Base-by-base conservation (phyloP, 2,113 vertebrate genomes). In the Tyrannus savana region DNA sequence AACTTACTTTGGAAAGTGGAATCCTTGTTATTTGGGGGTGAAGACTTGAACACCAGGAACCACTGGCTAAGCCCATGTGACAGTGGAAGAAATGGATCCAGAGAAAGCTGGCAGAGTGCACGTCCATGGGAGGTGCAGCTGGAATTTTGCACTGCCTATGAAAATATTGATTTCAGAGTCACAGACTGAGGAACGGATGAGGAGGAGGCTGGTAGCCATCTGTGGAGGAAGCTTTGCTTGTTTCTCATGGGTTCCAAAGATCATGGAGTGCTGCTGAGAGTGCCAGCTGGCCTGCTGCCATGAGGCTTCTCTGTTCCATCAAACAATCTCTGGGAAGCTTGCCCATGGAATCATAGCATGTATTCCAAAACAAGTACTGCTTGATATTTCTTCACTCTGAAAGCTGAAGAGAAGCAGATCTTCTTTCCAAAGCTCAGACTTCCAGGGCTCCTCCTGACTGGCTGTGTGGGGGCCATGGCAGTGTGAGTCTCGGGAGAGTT, bases 161-260 rank as follows among this genome's bases (percentile, higher is more conserved):
- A 72, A 91, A 95, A 93, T 94, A 96, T 69, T 91, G 87, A 97
- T 87, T 76, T 82, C 44, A n/a, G 90, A 91, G 78, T 47, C 27
- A 30, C 63, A 91, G 90, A n/a, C 52, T 79, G 62, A 52, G 78
- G 74, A 78, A 66, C 9, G 10, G 92, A 94, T 90, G 84, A 96
- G 82, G 74, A 95, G 89, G 90, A 91, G 77, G 95, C 58, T 85
- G 92, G 35, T 6, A 89, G 74, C 90, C 95, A 96, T 94, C 92
- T 96, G 96, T 87, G 87, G 87, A 95, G 92, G 96, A 97, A 94
- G 90, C 85, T 75, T 66, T 93, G 82, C 94, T 72, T 93, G 71
- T 60, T 94, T 87, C 81, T 68, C 62, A 60, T 58, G 74, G 82
- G 62, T 44, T 91, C 68, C 84, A 93, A 68, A 74, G 95, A 96